Conservation (phyloP, 35 echinoderm and acorn worm species). For the Ophioderma brevispina region DNA sequence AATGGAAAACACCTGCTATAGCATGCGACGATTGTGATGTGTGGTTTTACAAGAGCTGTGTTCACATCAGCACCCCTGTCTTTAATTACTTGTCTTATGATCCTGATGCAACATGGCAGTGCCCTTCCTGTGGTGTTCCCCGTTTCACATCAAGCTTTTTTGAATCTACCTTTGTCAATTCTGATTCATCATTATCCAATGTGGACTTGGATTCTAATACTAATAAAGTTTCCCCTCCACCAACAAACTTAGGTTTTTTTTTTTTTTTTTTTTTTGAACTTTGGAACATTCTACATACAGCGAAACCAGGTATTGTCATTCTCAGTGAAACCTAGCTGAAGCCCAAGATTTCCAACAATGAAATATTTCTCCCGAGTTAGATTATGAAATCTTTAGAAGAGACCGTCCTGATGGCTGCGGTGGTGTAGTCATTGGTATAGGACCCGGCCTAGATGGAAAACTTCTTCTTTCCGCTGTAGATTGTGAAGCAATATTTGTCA, state of each 20-base stretch:
- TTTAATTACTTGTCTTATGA: background rate
- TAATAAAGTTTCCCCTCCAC: too few relatives aligned
- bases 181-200: background rate
- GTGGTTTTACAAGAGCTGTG: background rate
- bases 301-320: slow-evolving; percentile 28
- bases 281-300: slow-evolving; percentile 20
- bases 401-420: slow-evolving; percentile 5
- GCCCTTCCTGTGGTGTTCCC: background rate
- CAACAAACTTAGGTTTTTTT: background rate
- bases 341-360: background rate
- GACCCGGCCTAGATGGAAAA: background rate
- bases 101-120: background rate
- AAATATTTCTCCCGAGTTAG: slow-evolving; percentile 19
- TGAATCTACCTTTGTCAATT: background rate
- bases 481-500: slow-evolving; percentile 8
- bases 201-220: too few relatives aligned
- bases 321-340: slow-evolving; percentile 34
- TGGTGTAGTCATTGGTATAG: slow-evolving; percentile 21
- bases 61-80: background rate
- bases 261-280: slow-evolving; percentile 5
- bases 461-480: slow-evolving; percentile 6
- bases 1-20: background rate
- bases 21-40: background rate
- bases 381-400: slow-evolving; percentile 24
- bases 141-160: background rate